phyloP scores from a whole-genome alignment of 2,113 vertebrate species.

The Pantherophis guttatus region DNA sequence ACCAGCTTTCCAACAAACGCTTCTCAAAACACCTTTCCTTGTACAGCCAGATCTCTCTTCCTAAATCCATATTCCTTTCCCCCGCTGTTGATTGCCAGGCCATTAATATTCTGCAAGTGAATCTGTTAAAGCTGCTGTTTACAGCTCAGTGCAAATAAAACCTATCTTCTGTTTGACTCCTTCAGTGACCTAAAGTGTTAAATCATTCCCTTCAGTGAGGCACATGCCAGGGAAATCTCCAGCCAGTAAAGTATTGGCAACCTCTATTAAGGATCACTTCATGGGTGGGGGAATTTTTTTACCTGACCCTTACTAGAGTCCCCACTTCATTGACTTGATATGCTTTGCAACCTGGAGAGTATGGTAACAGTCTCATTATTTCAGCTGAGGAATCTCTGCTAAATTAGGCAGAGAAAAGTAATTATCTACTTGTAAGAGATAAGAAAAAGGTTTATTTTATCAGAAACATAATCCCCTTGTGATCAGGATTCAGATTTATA shows the following conservation, averaged over 20 bases:
- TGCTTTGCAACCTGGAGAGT: slow-evolving; percentile 47
- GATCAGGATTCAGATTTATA: not conserved
- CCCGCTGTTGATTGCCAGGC: not conserved
- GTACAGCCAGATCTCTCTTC: not conserved
- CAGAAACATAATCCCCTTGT: slow-evolving; percentile 5
- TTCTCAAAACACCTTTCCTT: not conserved
- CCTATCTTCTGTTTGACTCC: fast-evolving
- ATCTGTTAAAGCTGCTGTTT: slow-evolving; percentile 20
- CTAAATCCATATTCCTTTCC: not conserved
- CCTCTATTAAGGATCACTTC: not conserved
- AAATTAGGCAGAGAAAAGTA: slow-evolving; percentile 65
- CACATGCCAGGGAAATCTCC: not conserved
- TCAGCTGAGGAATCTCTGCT: slow-evolving; percentile 46
- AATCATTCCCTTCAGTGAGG: not conserved
- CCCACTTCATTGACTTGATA: slow-evolving; percentile 31
- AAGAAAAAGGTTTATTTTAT: slow-evolving; percentile 20
- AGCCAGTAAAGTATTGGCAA: not conserved
- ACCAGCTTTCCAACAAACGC: not conserved
- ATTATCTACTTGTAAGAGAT: slow-evolving; percentile 59
- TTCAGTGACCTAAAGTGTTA: fast-evolving
- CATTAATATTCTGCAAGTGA: slow-evolving; percentile 12
- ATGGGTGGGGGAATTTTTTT: slow-evolving; percentile 8
- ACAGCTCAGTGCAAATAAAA: slow-evolving; percentile 16
- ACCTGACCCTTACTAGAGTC: slow-evolving; percentile 9
- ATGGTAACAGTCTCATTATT: slow-evolving; percentile 59